phyloP scores from a whole-genome alignment of 1,140 invertebrate species.

The Zaprionus capensis region DNA sequence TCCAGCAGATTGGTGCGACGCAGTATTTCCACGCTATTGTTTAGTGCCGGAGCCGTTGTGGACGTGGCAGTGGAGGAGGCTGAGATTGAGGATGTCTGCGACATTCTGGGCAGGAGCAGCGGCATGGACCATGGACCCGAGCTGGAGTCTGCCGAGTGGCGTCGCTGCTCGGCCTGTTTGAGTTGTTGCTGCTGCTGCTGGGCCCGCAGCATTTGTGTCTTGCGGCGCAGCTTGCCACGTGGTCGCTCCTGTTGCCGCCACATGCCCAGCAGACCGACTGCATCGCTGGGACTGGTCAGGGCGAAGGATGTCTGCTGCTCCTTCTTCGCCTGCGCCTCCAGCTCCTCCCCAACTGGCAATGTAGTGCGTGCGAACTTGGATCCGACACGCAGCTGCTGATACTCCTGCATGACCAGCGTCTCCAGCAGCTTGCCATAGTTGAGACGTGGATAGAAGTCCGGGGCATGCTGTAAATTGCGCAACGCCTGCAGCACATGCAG shows the following conservation, averaged over 20 bases:
- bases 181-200: constrained; percentile 65
- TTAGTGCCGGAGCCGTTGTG: constrained; percentile 18
- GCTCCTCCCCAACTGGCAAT: constrained; percentile 5
- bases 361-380: constrained; percentile 57
- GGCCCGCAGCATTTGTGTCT: constrained; percentile 71
- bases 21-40: constrained; percentile 85
- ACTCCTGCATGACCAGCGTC: constrained; percentile 86
- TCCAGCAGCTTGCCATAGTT: constrained; percentile 87
- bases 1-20: constrained; percentile 86
- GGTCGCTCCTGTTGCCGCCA: constrained; percentile 65
- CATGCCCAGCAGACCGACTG: constrained; percentile 65
- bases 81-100: neutral
- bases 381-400: constrained; percentile 81
- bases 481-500: constrained; percentile 88
- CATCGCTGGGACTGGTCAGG: constrained; percentile 31
- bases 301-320: neutral
- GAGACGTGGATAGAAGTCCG: constrained; percentile 88
- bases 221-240: constrained; percentile 59
- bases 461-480: constrained; percentile 87
- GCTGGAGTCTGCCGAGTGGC: constrained; percentile 67
- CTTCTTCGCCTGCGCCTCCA: neutral
- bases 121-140: constrained; percentile 78
- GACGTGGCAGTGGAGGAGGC: constrained; percentile 16
- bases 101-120: constrained; percentile 49
- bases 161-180: constrained; percentile 51